Evolutionary conservation across 2,888 invertebrate genomes (phyloP).

Genomic region (Chymomyza fuscimana): DNA sequence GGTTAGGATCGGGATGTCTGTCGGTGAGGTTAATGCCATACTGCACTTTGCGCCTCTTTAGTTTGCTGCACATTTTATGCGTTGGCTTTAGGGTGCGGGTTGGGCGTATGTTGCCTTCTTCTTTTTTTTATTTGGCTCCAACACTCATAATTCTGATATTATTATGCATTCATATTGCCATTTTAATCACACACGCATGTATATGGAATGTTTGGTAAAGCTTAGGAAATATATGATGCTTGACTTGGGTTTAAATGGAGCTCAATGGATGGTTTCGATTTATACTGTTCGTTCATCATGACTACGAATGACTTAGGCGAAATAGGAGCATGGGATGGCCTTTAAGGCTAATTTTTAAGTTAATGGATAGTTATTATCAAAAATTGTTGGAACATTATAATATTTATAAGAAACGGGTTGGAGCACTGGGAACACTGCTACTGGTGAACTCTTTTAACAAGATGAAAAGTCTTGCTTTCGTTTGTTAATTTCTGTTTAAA

Average conservation of each 20-base stretch:
- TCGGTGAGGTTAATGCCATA: background rate
- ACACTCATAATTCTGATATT: conserved; percentile 64
- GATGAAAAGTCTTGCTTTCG: too few relatives aligned
- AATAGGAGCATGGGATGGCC: background rate
- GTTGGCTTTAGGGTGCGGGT: conserved; percentile 31
- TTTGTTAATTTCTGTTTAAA: too few relatives aligned
- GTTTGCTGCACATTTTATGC: conserved; percentile 59
- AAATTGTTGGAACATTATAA: too few relatives aligned
- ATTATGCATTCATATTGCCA: conserved; percentile 73
- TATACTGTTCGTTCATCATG: background rate
- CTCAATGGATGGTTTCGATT: background rate
- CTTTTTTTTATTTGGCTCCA: conserved; percentile 13
- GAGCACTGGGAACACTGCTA: too few relatives aligned
- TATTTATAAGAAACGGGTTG: too few relatives aligned
- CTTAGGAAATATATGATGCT: background rate
- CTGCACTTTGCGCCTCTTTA: conserved; percentile 54
- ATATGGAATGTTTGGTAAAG: background rate
- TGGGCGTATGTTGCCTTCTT: conserved; percentile 10
- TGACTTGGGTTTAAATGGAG: background rate
- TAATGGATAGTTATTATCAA: too few relatives aligned
- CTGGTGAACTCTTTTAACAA: too few relatives aligned
- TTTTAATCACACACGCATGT: conserved; percentile 64
- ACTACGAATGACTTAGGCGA: background rate
- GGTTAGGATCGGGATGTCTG: background rate
- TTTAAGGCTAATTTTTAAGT: background rate